Conservation (phyloP, 2,888 invertebrate species). For the Drosophila prolongata region DNA sequence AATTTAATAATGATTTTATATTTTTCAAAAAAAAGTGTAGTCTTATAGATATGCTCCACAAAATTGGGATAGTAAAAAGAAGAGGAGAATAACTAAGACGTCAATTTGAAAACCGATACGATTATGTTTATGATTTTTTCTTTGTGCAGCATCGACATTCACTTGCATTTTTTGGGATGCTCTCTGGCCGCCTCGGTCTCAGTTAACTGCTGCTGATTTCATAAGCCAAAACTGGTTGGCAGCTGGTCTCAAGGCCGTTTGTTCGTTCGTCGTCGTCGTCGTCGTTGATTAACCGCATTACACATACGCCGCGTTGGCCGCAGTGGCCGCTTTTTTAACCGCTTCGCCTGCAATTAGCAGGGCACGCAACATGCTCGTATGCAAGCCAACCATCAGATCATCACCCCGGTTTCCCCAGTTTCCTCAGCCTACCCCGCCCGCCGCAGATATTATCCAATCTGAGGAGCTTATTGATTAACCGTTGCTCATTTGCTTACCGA, state of each 20-base stretch:
- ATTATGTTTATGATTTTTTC: constrained; percentile 5
- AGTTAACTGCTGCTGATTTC: constrained; percentile 50
- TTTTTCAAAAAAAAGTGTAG: too few species aligned
- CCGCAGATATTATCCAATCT: constrained; percentile 64
- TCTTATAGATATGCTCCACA: too few species aligned
- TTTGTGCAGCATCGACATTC: constrained; percentile 63
- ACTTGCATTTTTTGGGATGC: constrained; percentile 75
- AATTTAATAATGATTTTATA: too few species aligned
- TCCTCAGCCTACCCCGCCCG: constrained; percentile 9
- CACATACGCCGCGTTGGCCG: constrained; percentile 70
- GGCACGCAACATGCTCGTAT: constrained; percentile 56
- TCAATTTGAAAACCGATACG: constrained; percentile 10
- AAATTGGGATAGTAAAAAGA: background rate
- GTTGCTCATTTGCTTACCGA: constrained; percentile 72
- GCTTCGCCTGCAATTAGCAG: constrained; percentile 76
- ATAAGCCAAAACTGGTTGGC: constrained; percentile 74
- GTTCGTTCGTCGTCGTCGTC: constrained; percentile 41
- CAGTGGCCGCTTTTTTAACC: constrained; percentile 32
- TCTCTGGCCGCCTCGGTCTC: constrained; percentile 37
- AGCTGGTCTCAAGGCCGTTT: constrained; percentile 76
- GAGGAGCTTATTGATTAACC: constrained; percentile 74
- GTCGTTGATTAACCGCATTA: constrained; percentile 75
- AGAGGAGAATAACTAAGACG: background rate
- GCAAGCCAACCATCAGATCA: constrained; percentile 42
- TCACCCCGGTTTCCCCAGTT: constrained; percentile 2